These are phyloP conservation scores for Pogonognathellus flavescens DNA, from an alignment of 1,140 invertebrate genomes.

Conservation along the genomic window DNA sequence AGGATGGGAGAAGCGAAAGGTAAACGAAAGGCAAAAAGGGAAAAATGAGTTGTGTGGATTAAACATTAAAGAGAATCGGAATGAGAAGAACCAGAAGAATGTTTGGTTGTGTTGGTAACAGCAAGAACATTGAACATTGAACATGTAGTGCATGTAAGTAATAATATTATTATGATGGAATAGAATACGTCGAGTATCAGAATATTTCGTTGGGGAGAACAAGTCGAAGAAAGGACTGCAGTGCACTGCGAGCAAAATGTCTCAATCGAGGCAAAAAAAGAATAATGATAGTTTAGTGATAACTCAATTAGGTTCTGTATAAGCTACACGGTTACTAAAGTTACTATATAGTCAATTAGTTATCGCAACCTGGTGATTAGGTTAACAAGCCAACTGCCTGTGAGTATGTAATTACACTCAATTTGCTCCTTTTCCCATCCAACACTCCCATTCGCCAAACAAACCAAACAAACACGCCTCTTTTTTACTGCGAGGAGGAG, in stretches of 20 bases:
- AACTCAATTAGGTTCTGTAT: slow-evolving; percentile 48
- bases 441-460: background rate
- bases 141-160: no score
- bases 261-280: slow-evolving; percentile 31
- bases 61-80: no score
- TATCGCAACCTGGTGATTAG: slow-evolving; percentile 49
- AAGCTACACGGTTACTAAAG: slow-evolving; percentile 46
- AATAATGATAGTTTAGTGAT: slow-evolving; percentile 49
- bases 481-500: slow-evolving; percentile 19
- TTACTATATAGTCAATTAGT: slow-evolving; percentile 49
- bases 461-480: background rate
- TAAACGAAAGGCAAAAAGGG: no score
- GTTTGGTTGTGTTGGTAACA: no score
- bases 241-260: slow-evolving; percentile 26
- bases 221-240: slow-evolving; percentile 10
- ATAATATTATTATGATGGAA: no score
- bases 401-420: slow-evolving; percentile 50
- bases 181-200: no score
- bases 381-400: slow-evolving; percentile 49
- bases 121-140: no score
- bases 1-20: no score
- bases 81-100: no score
- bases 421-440: slow-evolving; percentile 1
- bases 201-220: no score
- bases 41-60: no score